Evolutionary conservation across 2,797 vertebrate species (phyloP), one percentile per base, ranked within the genome.

Genomic region (Girardinus metallicus): DNA sequence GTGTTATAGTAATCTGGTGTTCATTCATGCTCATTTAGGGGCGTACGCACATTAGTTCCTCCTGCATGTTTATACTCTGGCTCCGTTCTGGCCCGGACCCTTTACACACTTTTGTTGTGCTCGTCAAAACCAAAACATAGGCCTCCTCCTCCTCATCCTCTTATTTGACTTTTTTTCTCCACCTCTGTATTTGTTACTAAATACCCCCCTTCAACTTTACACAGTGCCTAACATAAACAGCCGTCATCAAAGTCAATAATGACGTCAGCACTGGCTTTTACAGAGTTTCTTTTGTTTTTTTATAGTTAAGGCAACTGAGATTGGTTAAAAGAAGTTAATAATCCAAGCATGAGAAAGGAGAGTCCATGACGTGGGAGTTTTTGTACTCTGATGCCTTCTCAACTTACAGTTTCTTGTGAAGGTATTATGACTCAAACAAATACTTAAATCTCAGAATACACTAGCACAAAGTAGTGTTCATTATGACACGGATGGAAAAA

Each of bases 51-150:
- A 29, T 4, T 0, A 44, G 64, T 86, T 92, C 90, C 83, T 73
- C 43, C 9, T 0, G 23, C 41, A n/a, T 91, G 86, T 91, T 92
- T 90, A 90, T 74, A 29, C 44, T 83, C 62, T 80, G 85, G 90
- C 88, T 92, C 88, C 83, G 62, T 3, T n/a, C 85, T 87, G 88
- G 75, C 82, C 71, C 0, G 0, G 83, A 83, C 73, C 39, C n/a
- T 73, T 85, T 68, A 34, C 76, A 85, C 74, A 75, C 87, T 74
- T 80, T 83, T 79, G 71, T 85, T 75, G 49, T 29, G 41, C 46
- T 53, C 44, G 55, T 31, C 64, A 80, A 75, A 78, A 80, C 3
- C 64, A 87, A 87, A 93, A 88, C 78, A 90, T 76, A 76, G 36
- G 73, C 78, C 80, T 44, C 46, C 34, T 18, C 39, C 81, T 36